Evolutionary conservation across 2,113 vertebrate species (phyloP), one percentile per base, ranked within the genome.

Genomic region (Serilophus lunatus): DNA sequence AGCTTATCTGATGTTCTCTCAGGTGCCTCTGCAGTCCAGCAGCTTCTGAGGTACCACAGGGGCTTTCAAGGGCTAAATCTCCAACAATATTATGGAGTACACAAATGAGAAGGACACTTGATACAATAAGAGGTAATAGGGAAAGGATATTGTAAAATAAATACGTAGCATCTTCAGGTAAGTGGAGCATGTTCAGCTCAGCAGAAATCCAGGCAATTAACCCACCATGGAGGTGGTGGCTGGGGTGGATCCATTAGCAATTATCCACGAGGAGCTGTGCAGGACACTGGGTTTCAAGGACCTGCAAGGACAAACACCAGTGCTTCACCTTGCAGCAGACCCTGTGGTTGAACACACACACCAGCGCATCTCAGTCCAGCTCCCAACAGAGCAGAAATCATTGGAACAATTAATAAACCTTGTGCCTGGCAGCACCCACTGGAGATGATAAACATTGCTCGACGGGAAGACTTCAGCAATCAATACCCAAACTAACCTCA

Each of bases 341-440:
- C 84, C 63, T 13, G 54, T 50, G 59, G 60, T 36, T 42, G 70
- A 75, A 54, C 45, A 59, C 53, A 49, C 23, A 17, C 38, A 45
- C 49, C 31, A 61, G 49, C 68, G 74, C 7, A 25, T 60, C 66
- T 65, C 61, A 36, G 70, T 38, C 54, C 81, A 87, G 82, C 57
- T 82, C 78, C 63, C 85, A 77, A 18, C 59, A 35, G 53, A 0
- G 19, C 23, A 19, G 82, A 84, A 82, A 88, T 74, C 44, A 33
- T 3, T 8, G 64, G 47, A 57, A 44, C 65, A 66, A 56, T 85
- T 87, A 92, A 35, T 9, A 88, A 83, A 65, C n/a, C 60, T 36
- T 42, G 69, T 65, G 89, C 61, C 87, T 87, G 74, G 78, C 91
- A 95, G 86, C 74, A 85, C 61, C 86, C 61, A 54, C 75, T 82